Evolutionary conservation across 2,113 vertebrate genomes (phyloP), one percentile per base, ranked within the genome.

Genomic region (Desmodus rotundus): DNA sequence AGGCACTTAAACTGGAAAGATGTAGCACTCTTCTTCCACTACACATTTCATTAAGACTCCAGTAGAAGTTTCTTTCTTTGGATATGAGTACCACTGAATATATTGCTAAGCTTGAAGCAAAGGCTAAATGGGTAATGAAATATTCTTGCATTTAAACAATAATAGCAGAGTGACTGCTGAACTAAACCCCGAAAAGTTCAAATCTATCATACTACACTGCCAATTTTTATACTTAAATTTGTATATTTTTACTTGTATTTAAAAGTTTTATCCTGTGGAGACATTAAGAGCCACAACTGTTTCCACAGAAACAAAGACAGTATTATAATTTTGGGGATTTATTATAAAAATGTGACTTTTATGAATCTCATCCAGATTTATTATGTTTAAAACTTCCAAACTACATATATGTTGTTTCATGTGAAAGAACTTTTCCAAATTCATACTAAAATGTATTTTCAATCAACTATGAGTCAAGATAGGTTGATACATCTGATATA

Each of bases 1-100:
- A 98, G 98, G 98, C 98, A 98, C 98, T 98, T 98, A 70, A 94
- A 88, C 70, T 87, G 93, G 89, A 96, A 95, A 88, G 33, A 89
- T 5, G 26, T 28, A 88, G 96, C 87, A n/a, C 83, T 56, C 26
- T 77, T 92, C 80, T 90, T 96, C 84, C 45, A 47, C 28, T 36
- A 45, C 68, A 56, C 41, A 89, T 50, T 45, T 45, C 15, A 43
- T 67, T 26, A 15, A 36, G 74, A 80, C 28, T 67, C 54, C 56
- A 28, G 41, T 0, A 58, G 43, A 52, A 65, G 52, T 47, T 77
- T 33, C 67, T n/a, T n/a, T n/a, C n/a, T 95, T 67, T 63, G 76
- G 72, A 93, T 80, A 45, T 33, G 50, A 50, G 89, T 91, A 52
- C 7, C 95, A 68, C 33, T 12, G 63, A 73, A 33, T 26, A 41